Conservation (phyloP, 2,888 invertebrate genomes). For the Mythimna loreyi region DNA sequence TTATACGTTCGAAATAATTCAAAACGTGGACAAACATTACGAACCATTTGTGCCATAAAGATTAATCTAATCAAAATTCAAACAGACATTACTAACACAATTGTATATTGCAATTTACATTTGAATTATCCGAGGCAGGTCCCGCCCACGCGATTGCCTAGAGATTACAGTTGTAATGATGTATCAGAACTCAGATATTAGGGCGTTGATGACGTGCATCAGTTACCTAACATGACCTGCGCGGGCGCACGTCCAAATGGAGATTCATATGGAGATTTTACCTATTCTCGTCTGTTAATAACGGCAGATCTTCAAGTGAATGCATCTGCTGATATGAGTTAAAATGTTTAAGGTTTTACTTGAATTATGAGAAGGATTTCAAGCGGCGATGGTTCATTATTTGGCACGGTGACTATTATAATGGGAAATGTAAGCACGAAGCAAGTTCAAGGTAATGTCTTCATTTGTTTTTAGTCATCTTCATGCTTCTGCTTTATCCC, state of each 20-base stretch:
- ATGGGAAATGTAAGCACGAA: constrained; percentile 34
- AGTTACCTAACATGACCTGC: constrained; percentile 62
- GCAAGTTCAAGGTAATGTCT: constrained; percentile 22
- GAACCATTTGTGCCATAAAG: constrained; percentile 40
- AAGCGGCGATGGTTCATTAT: constrained; percentile 21
- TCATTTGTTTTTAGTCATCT: not conserved
- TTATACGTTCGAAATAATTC: not conserved
- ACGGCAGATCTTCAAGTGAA: constrained; percentile 57
- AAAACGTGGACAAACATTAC: constrained; percentile 32
- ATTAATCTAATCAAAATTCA: constrained; percentile 55
- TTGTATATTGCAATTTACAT: constrained; percentile 57
- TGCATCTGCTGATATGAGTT: constrained; percentile 59
- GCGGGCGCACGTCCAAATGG: constrained; percentile 65
- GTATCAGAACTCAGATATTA: constrained; percentile 63
- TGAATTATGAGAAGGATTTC: constrained; percentile 51
- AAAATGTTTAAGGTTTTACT: constrained; percentile 61
- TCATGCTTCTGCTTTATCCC: not conserved
- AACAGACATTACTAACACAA: constrained; percentile 48
- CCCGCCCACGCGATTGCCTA: constrained; percentile 53
- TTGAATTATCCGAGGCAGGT: constrained; percentile 47
- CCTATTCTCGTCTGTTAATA: constrained; percentile 64
- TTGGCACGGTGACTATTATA: constrained; percentile 49
- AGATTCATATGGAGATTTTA: constrained; percentile 65
- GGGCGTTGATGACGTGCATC: constrained; percentile 63
- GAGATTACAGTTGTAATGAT: constrained; percentile 65